Evolutionary conservation across 2,888 invertebrate genomes (phyloP).

Genomic region (Auanema sp.): DNA sequence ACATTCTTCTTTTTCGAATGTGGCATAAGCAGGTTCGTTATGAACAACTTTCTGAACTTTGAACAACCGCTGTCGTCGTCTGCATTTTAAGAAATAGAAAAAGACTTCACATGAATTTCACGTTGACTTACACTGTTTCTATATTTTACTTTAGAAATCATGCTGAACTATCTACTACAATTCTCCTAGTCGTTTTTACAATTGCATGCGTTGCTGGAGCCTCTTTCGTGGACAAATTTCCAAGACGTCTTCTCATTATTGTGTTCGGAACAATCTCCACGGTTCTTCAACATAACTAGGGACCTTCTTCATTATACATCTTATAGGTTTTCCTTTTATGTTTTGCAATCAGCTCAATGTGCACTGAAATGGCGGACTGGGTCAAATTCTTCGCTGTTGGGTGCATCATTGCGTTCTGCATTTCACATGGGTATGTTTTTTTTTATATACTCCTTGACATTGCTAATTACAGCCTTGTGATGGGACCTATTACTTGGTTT

Average conservation of each 20-base stretch:
- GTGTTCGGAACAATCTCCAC: slow-evolving; percentile 45
- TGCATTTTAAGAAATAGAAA: neutral
- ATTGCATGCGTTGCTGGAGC: slow-evolving; percentile 47
- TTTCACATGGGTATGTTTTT: slow-evolving; percentile 42
- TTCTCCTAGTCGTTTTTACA: slow-evolving; percentile 48
- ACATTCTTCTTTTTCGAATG: slow-evolving; percentile 48
- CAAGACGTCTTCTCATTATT: slow-evolving; percentile 47
- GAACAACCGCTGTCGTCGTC: neutral
- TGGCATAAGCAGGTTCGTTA: slow-evolving; percentile 24
- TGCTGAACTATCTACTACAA: slow-evolving; percentile 51
- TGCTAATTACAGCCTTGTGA: slow-evolving; percentile 39
- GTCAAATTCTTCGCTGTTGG: slow-evolving; percentile 45
- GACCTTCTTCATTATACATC: neutral
- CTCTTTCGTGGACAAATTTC: slow-evolving; percentile 52
- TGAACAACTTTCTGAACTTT: slow-evolving; percentile 12
- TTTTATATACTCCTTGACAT: neutral
- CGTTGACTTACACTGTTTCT: neutral
- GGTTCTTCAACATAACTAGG: slow-evolving; percentile 9
- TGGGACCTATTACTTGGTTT: slow-evolving; percentile 55
- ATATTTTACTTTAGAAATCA: slow-evolving; percentile 29
- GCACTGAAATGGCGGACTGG: slow-evolving; percentile 21
- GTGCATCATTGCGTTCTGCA: slow-evolving; percentile 43
- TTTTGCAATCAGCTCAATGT: slow-evolving; percentile 46
- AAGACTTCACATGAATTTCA: neutral
- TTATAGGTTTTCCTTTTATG: slow-evolving; percentile 35